Base-by-base conservation (phyloP, 2,113 vertebrate genomes). In the Merops nubicus region DNA sequence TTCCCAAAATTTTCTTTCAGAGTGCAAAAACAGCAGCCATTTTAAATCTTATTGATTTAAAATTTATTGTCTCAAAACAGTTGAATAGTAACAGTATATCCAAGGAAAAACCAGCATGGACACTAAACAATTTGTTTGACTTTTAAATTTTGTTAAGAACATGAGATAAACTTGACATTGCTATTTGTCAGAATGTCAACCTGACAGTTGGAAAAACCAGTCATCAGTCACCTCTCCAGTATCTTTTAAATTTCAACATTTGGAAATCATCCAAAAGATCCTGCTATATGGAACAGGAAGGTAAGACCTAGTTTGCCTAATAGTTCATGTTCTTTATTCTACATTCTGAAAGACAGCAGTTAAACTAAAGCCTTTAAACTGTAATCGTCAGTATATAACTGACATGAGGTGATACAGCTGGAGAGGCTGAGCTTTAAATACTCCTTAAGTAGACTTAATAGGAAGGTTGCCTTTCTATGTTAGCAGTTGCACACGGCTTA, bases 371-470 rank as follows among this genome's bases (percentile, higher is more conserved):
- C 60, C 26, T 54, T 86, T 73, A 40, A 59, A 50, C 56, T 73
- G 1, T 74, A 85, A 45, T 83, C 38, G 4, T 26, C 15, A n/a
- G 42, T 57, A 12, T 8, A 1, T 64, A 85, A 51, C 80, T 86
- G 78, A 86, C 88, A 83, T 72, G 76, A 85, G 62, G 74, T 77
- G 68, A 45, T 80, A 62, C 19, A 73, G 22, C 47, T 33, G 4
- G 72, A 72, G 87, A 60, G 82, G 77, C 94, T 94, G 59, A 93
- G 92, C 93, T 69, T 51, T 92, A 91, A 97, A 83, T 96, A 93
- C 88, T 76, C 63, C 85, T 72, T 98, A 98, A 98, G 98, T 43
- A 97, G 98, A 97, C 97, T 95, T 98, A 98, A 50, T 7, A 15
- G 43, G 36, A 53, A 68, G 65, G 59, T 38, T 40, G 51, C 63